A percentile compares a stretch with the other conserved stretches of the same genome.
phyloP scores from a whole-genome alignment of 1,140 invertebrate genomes.

The Eciton burchellii region DNA sequence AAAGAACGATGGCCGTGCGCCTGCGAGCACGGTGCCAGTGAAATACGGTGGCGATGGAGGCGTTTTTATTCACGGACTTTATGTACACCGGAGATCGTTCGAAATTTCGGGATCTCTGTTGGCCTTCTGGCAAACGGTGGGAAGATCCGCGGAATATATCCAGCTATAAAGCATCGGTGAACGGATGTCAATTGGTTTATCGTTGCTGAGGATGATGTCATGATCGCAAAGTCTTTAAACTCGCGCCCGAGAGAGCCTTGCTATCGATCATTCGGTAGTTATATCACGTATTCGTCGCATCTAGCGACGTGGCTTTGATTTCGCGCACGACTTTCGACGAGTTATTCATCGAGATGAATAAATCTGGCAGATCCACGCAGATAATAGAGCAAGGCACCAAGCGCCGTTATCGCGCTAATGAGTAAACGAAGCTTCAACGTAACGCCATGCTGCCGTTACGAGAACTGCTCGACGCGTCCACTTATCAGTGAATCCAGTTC shows the following conservation, averaged over 20 bases:
- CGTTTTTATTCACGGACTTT: constrained; percentile 70
- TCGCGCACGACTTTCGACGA: not conserved
- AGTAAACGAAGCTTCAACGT: not conserved
- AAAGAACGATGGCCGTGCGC: constrained; percentile 71
- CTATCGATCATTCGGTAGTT: not conserved
- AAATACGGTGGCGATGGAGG: constrained; percentile 72
- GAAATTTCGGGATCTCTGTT: constrained; percentile 68
- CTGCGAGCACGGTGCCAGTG: constrained; percentile 73
- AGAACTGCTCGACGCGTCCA: constrained; percentile 22
- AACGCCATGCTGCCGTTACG: constrained; percentile 11
- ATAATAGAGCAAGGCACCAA: not conserved
- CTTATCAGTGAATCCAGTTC: constrained; percentile 24
- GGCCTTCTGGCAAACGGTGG: constrained; percentile 57
- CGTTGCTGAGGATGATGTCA: not conserved
- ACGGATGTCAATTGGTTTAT: constrained; percentile 9
- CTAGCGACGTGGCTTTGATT: no score
- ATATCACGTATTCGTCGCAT: not conserved
- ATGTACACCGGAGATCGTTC: constrained; percentile 69
- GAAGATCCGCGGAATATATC: constrained; percentile 19
- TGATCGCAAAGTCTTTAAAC: constrained; percentile 17
- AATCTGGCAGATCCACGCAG: not conserved
- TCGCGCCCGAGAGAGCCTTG: not conserved
- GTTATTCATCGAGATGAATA: not conserved
- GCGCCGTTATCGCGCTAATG: not conserved
- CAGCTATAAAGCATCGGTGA: constrained; percentile 20